phyloP scores from a whole-genome alignment of 2,797 vertebrate genomes.

The Limnodromus scolopaceus region DNA sequence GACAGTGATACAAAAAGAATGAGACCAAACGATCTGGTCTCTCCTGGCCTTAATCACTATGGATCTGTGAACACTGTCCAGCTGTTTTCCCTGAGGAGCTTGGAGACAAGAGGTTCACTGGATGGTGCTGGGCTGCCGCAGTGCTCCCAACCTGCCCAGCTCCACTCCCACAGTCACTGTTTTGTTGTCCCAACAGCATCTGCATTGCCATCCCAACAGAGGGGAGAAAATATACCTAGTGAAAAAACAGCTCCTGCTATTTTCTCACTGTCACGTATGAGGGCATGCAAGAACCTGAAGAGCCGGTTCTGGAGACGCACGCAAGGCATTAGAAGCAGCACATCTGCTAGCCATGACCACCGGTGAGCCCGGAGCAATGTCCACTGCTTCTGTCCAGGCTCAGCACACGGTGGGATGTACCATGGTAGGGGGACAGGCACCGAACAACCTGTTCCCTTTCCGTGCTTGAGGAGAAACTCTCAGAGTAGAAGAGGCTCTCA shows the following conservation, averaged over 20 bases:
- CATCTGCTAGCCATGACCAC: background rate
- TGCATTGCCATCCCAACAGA: rapidly evolving
- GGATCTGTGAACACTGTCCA: background rate
- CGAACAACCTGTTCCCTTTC: background rate
- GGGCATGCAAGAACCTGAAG: rapidly evolving
- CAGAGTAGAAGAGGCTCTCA: background rate
- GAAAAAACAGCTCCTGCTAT: background rate
- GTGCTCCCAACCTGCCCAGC: background rate
- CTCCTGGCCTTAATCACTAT: background rate
- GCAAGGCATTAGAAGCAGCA: background rate
- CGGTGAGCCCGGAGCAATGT: rapidly evolving
- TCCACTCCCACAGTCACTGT: background rate
- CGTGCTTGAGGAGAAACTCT: background rate
- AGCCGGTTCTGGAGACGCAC: background rate
- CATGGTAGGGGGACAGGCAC: background rate
- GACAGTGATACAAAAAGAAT: background rate
- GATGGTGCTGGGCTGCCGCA: background rate
- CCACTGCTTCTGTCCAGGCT: background rate
- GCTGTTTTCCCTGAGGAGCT: background rate
- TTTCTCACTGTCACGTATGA: rapidly evolving
- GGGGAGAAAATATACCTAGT: background rate
- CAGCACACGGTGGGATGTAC: background rate
- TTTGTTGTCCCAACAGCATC: background rate
- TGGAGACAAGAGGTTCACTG: background rate
- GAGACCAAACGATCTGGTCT: background rate